phyloP scores from a whole-genome alignment of 2,797 vertebrate species.

The Cichlasoma orientale region DNA sequence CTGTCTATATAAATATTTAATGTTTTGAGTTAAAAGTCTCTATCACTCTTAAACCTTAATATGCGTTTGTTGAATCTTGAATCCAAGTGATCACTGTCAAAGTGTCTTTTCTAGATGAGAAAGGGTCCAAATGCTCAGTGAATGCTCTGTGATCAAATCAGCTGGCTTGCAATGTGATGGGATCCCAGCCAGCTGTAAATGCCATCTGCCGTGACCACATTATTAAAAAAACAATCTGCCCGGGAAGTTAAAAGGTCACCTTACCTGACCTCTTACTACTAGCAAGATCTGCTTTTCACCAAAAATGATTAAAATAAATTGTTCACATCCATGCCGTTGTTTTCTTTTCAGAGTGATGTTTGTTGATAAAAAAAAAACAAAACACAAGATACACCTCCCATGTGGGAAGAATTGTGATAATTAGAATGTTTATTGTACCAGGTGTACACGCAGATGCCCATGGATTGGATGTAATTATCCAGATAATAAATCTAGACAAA shows the following conservation, averaged over 20 bases:
- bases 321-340: background rate
- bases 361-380: background rate
- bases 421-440: background rate
- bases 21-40: background rate
- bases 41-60: background rate
- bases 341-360: background rate
- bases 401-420: background rate
- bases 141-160: background rate
- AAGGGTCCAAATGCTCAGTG: background rate
- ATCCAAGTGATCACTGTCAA: background rate
- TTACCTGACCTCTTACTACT: background rate
- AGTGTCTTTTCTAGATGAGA: background rate
- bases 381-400: background rate
- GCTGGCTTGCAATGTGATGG: background rate
- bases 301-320: background rate
- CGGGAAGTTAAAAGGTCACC: conserved; percentile 17
- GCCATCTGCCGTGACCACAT: conserved; percentile 13
- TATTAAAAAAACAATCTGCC: conserved; percentile 16
- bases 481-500: background rate
- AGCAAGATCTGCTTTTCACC: background rate
- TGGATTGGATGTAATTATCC: background rate
- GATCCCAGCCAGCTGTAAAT: conserved; percentile 16
- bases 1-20: background rate
- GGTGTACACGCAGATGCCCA: background rate
- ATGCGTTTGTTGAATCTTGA: background rate